Evolutionary conservation across 2,888 invertebrate species (phyloP), one percentile per base, ranked within the genome.

Genomic region (Synanthedon formicaeformis): DNA sequence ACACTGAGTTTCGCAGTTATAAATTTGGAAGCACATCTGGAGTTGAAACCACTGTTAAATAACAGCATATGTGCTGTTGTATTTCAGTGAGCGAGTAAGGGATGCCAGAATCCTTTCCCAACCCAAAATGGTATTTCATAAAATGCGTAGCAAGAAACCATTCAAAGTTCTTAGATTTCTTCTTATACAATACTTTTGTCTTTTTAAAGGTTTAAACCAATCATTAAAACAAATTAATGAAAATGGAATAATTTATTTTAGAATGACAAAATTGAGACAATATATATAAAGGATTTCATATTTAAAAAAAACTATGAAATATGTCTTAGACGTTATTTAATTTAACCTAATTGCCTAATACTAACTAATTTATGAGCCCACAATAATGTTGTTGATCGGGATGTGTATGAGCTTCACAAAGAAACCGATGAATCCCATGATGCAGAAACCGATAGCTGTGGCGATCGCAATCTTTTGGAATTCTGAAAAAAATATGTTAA

Each of bases 371-470:
- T 91, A 90, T 77, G 95, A 95, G 79, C 94, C 95, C 75, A 96
- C 96, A 81, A 96, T 96, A 76, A 96, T 96, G 82, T 96, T 96
- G 87, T 97, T 97, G 87, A 99, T 99, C 61, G 99, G 99, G 83
- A 99, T 99, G 85, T 99, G 99, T 85, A 99, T 99, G 66, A 99
- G 90, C 88, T 99, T 99, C 41, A 99, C 99, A 69, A 99, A 99
- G 90, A 99, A 99, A 67, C 99, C 99, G 77, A 99, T 99, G 89
- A 99, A 99, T 54, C 99, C 99, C 99, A 99, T 99, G 81, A 99
- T 98, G 82, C 97, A 98, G 90, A 99, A 99, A 55, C 99, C 99
- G 73, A 99, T 98, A 4, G 99, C 99, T 56, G 99, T 99, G 54
- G 99, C 99, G 66, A 99, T 95, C 27, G 99, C 99, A 71, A 99